A percentile compares a stretch with the other conserved stretches of the same genome.
Evolutionary conservation across 2,797 vertebrate species (phyloP).

Genomic region (Ctenopoma multispine): DNA sequence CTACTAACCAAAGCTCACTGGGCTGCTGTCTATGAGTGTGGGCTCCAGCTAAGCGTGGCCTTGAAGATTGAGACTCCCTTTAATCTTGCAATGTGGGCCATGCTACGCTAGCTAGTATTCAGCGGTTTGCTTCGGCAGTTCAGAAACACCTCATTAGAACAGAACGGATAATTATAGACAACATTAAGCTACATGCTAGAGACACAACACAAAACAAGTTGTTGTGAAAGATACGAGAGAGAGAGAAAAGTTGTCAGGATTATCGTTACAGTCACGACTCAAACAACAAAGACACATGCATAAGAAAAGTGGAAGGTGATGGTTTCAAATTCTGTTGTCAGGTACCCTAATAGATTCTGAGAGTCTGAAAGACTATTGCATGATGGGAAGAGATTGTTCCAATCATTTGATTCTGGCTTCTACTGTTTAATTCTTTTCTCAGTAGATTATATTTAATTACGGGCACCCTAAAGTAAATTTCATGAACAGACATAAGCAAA

Average conservation of each 20-base stretch:
- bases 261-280: not conserved
- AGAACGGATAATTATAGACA: conserved; percentile 60
- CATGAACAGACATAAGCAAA: conserved; percentile 7
- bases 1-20: conserved; percentile 21
- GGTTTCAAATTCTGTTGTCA: conserved; percentile 16
- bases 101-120: conserved; percentile 65
- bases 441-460: not conserved
- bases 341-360: not conserved
- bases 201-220: conserved; percentile 25
- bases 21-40: conserved; percentile 32
- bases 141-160: conserved; percentile 69
- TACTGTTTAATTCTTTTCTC: not conserved
- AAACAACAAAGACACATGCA: not conserved
- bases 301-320: conserved; percentile 10
- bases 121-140: conserved; percentile 60
- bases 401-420: too few relatives aligned
- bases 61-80: conserved; percentile 64
- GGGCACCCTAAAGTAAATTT: conserved; percentile 1
- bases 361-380: too few relatives aligned
- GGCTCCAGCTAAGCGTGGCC: conserved; percentile 45
- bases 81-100: conserved; percentile 71
- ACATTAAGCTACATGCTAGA: conserved; percentile 25
- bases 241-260: conserved; percentile 2
- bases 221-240: conserved; percentile 38
- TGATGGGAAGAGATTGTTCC: not conserved